Conservation (phyloP, 1,140 invertebrate species). For the Pogonognathellus flavescens region DNA sequence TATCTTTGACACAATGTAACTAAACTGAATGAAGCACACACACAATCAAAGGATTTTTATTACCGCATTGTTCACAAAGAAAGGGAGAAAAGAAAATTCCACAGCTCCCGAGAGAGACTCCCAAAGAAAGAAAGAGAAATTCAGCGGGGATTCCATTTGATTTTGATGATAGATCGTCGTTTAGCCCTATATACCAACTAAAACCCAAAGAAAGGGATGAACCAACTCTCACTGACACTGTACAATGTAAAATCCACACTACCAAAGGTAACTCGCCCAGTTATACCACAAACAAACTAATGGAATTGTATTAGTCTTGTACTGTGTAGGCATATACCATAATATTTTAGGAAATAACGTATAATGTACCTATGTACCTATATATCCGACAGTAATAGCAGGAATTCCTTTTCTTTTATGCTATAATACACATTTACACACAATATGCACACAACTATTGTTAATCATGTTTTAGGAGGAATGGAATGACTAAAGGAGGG, state of each 20-base stretch:
- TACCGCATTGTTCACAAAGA: not conserved
- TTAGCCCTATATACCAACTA: not conserved
- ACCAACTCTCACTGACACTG: too few relatives aligned
- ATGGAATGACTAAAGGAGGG: not conserved
- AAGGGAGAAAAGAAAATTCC: conserved; percentile 14
- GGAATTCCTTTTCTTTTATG: too few relatives aligned
- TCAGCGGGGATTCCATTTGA: conserved; percentile 38
- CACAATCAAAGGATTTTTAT: conserved; percentile 21
- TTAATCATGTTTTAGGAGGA: conserved; percentile 10
- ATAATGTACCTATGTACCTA: not conserved
- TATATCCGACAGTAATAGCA: not conserved
- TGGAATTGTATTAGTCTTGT: too few relatives aligned
- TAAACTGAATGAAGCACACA: too few relatives aligned
- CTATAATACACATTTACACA: too few relatives aligned
- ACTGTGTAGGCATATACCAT: too few relatives aligned
- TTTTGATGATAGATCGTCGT: conserved; percentile 31
- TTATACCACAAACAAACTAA: too few relatives aligned
- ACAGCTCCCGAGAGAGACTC: not conserved
- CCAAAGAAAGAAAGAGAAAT: conserved; percentile 29
- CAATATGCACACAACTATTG: conserved; percentile 6
- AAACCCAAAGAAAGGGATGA: not conserved
- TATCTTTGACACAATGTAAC: too few relatives aligned
- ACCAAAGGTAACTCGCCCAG: too few relatives aligned
- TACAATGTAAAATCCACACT: too few relatives aligned
- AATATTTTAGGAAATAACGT: too few relatives aligned